A percentile compares a stretch with the other conserved stretches of the same genome.
These are phyloP conservation scores for Gymnorhina tibicen DNA, from an alignment of 2,113 vertebrate genomes.

Conservation along the genomic window DNA sequence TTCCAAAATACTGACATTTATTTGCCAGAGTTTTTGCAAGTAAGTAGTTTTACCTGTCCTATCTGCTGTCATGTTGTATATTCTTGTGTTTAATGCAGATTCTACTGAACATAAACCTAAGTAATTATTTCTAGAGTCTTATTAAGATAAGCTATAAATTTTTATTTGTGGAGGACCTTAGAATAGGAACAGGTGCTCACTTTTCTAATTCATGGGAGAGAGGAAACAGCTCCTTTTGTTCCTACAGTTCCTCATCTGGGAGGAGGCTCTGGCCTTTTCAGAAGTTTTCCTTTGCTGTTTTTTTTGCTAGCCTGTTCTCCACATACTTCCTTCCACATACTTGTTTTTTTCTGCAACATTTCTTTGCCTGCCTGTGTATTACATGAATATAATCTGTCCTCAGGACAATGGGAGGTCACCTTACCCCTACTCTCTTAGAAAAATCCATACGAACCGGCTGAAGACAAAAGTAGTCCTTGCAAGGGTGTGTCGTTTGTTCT, in stretches of 20 bases:
- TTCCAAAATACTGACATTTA: neutral
- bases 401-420: neutral
- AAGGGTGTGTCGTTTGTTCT: neutral
- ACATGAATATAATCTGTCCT: neutral
- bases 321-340: neutral
- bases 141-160: neutral
- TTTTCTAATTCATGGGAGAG: neutral
- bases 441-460: neutral
- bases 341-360: neutral
- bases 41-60: neutral
- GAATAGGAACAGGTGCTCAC: neutral
- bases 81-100: neutral
- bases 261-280: neutral
- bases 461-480: neutral
- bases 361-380: neutral
- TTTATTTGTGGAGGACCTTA: neutral
- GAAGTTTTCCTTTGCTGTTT: neutral
- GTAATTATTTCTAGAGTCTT: neutral
- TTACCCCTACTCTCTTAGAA: neutral
- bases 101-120: neutral
- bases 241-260: neutral
- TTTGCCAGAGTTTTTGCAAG: neutral
- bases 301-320: neutral
- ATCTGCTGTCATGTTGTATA: neutral
- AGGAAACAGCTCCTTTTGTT: neutral